Base-by-base conservation (phyloP, 2,888 invertebrate species). In the Gymnocheta viridis region DNA sequence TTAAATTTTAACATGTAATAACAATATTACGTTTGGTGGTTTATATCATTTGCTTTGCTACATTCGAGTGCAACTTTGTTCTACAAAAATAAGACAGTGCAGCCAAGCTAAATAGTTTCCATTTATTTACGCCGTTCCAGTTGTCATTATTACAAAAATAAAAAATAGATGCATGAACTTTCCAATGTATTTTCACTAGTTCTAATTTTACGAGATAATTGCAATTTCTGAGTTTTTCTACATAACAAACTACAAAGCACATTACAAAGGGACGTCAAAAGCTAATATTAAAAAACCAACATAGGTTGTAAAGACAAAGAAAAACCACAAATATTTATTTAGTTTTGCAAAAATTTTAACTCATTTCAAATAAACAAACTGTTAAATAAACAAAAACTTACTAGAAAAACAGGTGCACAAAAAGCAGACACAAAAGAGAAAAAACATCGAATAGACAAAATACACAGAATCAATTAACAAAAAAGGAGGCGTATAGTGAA, bases 361-460 rank as follows among this genome's bases (percentile, higher is more conserved):
- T 29, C 19, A 38, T 24, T 29, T 67, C 41, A 77, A 81, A 64
- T 76, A 82, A 70, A 79, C 64, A 70, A 69, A 49, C 17, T 66
- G 35, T 24, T 70, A 58, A 72, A 70, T 67, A 69, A 78, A 78
- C 62, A 81, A 77, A 60, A 66, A 49, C 1, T 2, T 19, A 17
- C 6, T 62, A 67, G 32, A 44, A 56, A 81, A 84, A 81, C 84
- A 84, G 84, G 84, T 84, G 81, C 73, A 84, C 62, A 73, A 78
- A 54, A 32, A 77, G 47, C n/a, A 73, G 32, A 73, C 27, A 69
- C 19, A 47, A 56, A 41, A 77, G 58, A 67, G 32, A 58, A 66
- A 58, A 60, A 60, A 17, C 5, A 27, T 44, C 22, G 41, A 74
- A 74, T 82, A 79, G 78, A 74, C 54, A 47, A 77, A 27, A 27